Evolutionary conservation across 2,113 vertebrate genomes (phyloP), one percentile per base, ranked within the genome.

Genomic region (Eleginops maclovinus): DNA sequence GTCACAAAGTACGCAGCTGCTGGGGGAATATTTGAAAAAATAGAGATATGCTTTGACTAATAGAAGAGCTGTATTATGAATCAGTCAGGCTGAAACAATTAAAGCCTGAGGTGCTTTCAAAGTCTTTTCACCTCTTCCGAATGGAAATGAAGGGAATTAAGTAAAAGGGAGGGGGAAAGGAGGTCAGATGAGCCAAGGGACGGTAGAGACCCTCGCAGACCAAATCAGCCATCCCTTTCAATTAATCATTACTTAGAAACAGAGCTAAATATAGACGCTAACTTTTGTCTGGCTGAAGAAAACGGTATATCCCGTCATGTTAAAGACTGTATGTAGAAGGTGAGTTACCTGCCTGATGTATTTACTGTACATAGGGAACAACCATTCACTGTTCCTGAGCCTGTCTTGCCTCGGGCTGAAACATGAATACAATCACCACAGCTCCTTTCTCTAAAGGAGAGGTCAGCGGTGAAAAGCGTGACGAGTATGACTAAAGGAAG

Each of bases 81-180:
- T 72, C 91, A 81, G 86, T 87, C 88, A 89, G 62, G 88, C 88
- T 79, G 82, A 88, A 91, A 92, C 83, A 83, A 90, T 88, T 87
- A 78, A 79, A 82, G 89, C 91, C 89, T 1, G 75, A 77, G 87
- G 92, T 92, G 88, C 91, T 92, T 87, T 94, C 83, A 85, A 82
- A 86, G 79, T 91, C 88, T 91, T 92, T 94, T 92, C 85, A 89
- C 81, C 85, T 92, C 91, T 59, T 83, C 19, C 36, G 21, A 93
- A 88, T 88, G 71, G 82, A 88, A 90, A 90, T 82, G 75, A 90
- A 83, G 70, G 75, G 82, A 87, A 85, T 89, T 81, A 82, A 81
- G 62, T 66, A 85, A 71, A 46, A 60, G 60, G 56, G 41, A 44
- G n/a, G 62, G 13, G 9, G 50, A 85, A 91, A 93, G 50, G 78